Evolutionary conservation across 2,113 vertebrate genomes (phyloP).

Genomic region (Hepsetus odoe): DNA sequence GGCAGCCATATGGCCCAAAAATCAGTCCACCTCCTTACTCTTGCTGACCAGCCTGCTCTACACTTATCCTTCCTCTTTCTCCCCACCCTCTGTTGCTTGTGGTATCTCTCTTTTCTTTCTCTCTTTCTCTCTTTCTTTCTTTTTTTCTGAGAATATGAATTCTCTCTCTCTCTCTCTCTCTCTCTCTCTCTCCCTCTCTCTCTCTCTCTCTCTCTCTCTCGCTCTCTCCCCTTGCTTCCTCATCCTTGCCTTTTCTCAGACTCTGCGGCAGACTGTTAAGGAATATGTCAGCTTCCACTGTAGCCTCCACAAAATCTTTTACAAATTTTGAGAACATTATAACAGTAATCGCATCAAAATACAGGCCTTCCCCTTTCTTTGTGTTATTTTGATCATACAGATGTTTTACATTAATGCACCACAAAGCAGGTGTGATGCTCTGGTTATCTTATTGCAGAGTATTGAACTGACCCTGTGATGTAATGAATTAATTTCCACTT

Average conservation of each 20-base stretch:
- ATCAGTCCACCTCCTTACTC: background rate
- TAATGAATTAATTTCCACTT: constrained; percentile 16
- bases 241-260: background rate
- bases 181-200: background rate
- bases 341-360: background rate
- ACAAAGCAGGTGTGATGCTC: no score
- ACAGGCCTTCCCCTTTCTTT: background rate
- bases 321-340: background rate
- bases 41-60: background rate
- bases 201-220: constrained; percentile 2
- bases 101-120: background rate
- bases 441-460: background rate
- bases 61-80: constrained; percentile 1
- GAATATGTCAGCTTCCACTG: background rate
- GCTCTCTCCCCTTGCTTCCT: background rate
- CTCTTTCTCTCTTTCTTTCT: background rate
- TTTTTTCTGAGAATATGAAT: background rate
- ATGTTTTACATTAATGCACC: background rate
- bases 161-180: background rate
- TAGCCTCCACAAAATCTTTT: background rate
- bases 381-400: background rate
- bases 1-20: constrained; percentile 29
- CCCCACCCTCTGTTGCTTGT: background rate
- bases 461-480: background rate
- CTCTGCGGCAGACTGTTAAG: background rate